phyloP scores from a whole-genome alignment of 1,140 invertebrate species.

The Himalopsyche phryganea region DNA sequence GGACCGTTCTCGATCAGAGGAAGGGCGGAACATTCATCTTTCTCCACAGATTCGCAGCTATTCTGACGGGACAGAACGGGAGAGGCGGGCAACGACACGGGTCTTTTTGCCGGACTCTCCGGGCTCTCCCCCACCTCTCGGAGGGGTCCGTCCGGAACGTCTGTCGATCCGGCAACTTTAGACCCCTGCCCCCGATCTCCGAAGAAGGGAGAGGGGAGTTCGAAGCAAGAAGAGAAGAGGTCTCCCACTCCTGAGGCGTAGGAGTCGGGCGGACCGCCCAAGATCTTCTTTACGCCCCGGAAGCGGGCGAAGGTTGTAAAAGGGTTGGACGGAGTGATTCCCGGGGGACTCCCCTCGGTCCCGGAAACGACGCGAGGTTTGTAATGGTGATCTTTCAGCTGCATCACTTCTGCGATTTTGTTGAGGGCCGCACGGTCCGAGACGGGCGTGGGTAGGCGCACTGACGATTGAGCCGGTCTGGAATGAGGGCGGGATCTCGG shows the following conservation, averaged over 20 bases:
- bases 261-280: constrained; percentile 56
- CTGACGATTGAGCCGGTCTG: constrained; percentile 37
- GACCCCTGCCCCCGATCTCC: constrained; percentile 9
- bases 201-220: constrained; percentile 62
- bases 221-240: constrained; percentile 68
- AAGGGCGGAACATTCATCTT: constrained; percentile 2
- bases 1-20: not conserved
- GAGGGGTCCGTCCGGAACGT: constrained; percentile 24
- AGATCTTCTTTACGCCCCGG: constrained; percentile 73
- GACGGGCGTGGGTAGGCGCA: constrained; percentile 23
- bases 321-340: constrained; percentile 52
- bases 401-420: constrained; percentile 72
- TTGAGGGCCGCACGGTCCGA: constrained; percentile 49
- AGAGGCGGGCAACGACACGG: constrained; percentile 34
- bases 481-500: constrained; percentile 23
- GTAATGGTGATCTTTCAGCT: constrained; percentile 75
- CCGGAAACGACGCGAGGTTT: constrained; percentile 43
- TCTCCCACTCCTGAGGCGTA: constrained; percentile 50
- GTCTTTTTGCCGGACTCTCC: constrained; percentile 8
- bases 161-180: constrained; percentile 23
- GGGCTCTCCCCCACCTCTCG: constrained; percentile 5
- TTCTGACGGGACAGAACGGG: constrained; percentile 34
- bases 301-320: constrained; percentile 65
- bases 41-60: constrained; percentile 25
- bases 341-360: not conserved